Evolutionary conservation across 2,113 vertebrate genomes (phyloP), one percentile per base, ranked within the genome.

Genomic region (Sciurus niger): DNA sequence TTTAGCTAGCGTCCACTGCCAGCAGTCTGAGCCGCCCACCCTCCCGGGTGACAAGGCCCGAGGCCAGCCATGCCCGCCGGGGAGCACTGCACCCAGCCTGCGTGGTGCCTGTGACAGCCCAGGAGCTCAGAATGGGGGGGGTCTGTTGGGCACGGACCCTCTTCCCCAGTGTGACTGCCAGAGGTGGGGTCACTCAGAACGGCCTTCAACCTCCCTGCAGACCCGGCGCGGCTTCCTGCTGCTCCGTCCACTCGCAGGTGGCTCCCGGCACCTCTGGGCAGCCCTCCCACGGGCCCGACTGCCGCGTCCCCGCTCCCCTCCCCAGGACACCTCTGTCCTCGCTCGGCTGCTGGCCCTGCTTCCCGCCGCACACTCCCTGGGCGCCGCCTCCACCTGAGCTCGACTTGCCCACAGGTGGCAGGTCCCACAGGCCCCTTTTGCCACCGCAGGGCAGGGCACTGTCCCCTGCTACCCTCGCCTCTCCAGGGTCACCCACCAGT

Each of bases 31-130:
- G 6, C 20, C 68, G 13, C 55, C 18, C 17, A 8, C n/a, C 46
- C 55, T 74, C 67, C 17, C 9, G 46, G 2, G 32, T 14, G 34
- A 67, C 28, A 89, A 46, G 58, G 86, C 43, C 12, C 22, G 3
- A 43, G 1, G 34, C 11, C 40, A 48, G 6, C 58, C 6, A 8
- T 1, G 46, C 1, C 0, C 0, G 46, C 5, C 4, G 16, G 4
- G 60, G 79, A 2, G 43, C 43, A 20, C 14, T 2, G 43, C 2
- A 8, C 22, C 55, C 34, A 8, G 40, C 58, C 73, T 28, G 58
- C 37, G 0, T 10, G 2, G 37, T 58, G 70, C 20, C 55, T 24
- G 87, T 43, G 32, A 4, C 40, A n/a, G 51, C 13, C 13, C 68
- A 58, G 51, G 40, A 34, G 32, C 32, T 78, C 32, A 12, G 34